Base-by-base conservation (phyloP, 1,140 invertebrate species). In the Cylas formicarius region DNA sequence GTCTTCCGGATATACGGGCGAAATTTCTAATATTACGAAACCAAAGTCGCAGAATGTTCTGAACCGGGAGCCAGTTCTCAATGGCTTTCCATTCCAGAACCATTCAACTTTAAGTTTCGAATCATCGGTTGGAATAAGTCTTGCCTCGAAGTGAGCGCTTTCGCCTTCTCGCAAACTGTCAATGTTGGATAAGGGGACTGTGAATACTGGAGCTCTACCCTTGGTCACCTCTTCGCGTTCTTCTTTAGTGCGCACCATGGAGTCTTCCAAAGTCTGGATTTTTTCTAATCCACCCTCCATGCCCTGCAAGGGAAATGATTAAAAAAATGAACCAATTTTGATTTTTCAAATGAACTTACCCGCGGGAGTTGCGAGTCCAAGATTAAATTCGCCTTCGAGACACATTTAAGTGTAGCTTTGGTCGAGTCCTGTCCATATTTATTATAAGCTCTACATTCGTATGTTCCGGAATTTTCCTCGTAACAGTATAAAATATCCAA, bases 401-500 rank as follows among this genome's bases (percentile, higher is more conserved):
- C 76, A 64, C 92, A 96, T 62, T 82, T 86, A 20, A 97, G 68
- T 10, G 75, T 81, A 7, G 90, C 86, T 54, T 81, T 86, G 0
- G 92, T 96, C 1, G 77, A 74, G 64, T 93, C 91, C 60, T 83
- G 75, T n/a, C 92, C 92, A 44, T 90, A 77, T 65, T 90, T 87
- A 60, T 97, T 97, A 9, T 82, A 82, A 13, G 94, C 92, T 50
- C 90, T 75, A 62, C 90, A 92, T 71, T 93, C 89, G 59, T 92
- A 94, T 13, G 83, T 78, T 20, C 94, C 93, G 32, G 89, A 92
- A 66, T 98, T 96, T 71, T 97, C 92, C 67, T 90, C 90, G 61
- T 96, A 97, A 55, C 90, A 95, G 63, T 96, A 97, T 1, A 97
- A 69, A 46, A 98, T 94, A 58, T 97, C 93, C 44, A 98, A 73